These are phyloP conservation scores for Xerus inauris DNA, from an alignment of 2,113 vertebrate genomes.

Conservation along the genomic window DNA sequence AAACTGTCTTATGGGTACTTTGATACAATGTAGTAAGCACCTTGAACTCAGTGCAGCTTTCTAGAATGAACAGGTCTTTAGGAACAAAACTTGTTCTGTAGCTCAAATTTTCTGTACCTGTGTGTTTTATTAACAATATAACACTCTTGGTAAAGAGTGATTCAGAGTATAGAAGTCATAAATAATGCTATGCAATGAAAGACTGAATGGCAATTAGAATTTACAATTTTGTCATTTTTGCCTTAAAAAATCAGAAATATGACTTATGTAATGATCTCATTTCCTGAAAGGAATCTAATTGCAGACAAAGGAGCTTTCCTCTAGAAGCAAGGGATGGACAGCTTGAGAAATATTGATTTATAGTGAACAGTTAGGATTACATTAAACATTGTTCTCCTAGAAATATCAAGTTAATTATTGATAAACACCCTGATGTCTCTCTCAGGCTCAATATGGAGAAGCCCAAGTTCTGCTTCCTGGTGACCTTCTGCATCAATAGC, in stretches of 20 bases:
- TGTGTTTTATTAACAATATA: not conserved
- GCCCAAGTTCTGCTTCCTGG: constrained; percentile 44
- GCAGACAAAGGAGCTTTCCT: constrained; percentile 39
- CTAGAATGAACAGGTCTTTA: not conserved
- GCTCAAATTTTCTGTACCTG: not conserved
- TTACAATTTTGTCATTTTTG: constrained; percentile 37
- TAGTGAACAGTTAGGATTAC: constrained; percentile 33
- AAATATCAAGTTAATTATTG: constrained; percentile 72
- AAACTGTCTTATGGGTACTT: not conserved
- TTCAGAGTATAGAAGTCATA: not conserved
- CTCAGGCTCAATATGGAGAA: constrained; percentile 36
- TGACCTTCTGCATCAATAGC: constrained; percentile 68
- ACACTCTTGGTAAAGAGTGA: not conserved
- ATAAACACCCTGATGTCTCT: constrained; percentile 46
- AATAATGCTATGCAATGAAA: constrained; percentile 11
- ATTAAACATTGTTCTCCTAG: constrained; percentile 60
- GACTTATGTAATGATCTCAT: constrained; percentile 44
- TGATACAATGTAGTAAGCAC: not conserved
- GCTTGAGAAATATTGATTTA: constrained; percentile 62
- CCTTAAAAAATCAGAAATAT: constrained; percentile 55
- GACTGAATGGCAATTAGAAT: not conserved
- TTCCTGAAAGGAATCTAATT: constrained; percentile 55
- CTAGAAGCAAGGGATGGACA: constrained; percentile 26
- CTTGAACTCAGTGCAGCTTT: not conserved
- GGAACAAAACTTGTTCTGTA: not conserved